Evolutionary conservation across 2,113 vertebrate species (phyloP), one percentile per base, ranked within the genome.

Genomic region (Ginglymostoma cirratum): DNA sequence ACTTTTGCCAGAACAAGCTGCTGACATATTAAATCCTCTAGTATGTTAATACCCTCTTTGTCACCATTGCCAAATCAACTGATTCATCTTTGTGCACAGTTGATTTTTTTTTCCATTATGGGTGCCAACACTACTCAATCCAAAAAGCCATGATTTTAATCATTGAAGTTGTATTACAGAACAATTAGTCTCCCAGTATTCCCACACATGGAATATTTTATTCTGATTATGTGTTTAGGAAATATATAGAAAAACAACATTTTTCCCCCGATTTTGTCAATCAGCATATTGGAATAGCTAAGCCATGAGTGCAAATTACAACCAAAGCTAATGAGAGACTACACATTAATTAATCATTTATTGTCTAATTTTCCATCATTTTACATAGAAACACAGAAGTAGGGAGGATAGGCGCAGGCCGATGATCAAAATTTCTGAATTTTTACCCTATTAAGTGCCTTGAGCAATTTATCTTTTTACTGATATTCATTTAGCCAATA

Each of bases 131-230:
- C 27, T 52, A 70, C 65, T 70, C 14, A 48, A 72, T 95, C 94
- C 94, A 95, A 72, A 94, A 72, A 72, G 45, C 94, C 52, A 45
- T 72, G 48, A 95, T 52, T 70, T 95, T 48, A 95, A 52, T 72
- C 27, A 69, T 72, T 72, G 45, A 95, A 48, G 27, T 72, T 95
- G 72, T 95, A 95, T 52, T 72, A 52, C 94, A 72, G 24, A 72
- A 95, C 94, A 95, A 95, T 95, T 95, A 95, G 69, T 72, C 69
- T 95, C 94, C 45, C 69, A 95, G 94, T 70, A 38, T 95, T 52
- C 94, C 45, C 67, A 95, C 94, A 95, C 94, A 95, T 95, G 94
- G 67, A 95, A 95, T 95, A 72, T 95, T 95, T 95, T 95, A 95
- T 72, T 70, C 24, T 95, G 42, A 95, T 95, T 95, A 72, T 34